Evolutionary conservation across 2,888 invertebrate genomes (phyloP).

Genomic region (Limnephilus lunatus): DNA sequence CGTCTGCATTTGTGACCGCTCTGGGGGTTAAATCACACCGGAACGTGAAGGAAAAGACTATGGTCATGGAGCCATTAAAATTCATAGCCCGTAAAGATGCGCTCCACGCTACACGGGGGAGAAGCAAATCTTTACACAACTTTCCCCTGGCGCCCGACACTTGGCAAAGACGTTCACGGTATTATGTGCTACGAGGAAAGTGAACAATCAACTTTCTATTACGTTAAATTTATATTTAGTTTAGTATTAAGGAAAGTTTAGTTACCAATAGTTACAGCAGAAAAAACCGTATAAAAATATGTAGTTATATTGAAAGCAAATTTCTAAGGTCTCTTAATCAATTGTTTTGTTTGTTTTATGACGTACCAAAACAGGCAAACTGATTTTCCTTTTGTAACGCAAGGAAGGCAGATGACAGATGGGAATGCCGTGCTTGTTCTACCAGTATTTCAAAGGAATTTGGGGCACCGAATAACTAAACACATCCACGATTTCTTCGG

Average conservation of each 20-base stretch:
- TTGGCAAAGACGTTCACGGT: background rate
- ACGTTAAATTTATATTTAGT: background rate
- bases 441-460: background rate
- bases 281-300: background rate
- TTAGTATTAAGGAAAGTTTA: background rate
- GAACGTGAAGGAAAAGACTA: slow-evolving; percentile 21
- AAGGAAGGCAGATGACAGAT: background rate
- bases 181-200: slow-evolving; percentile 7
- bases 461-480: background rate
- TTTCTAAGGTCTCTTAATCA: background rate
- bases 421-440: background rate
- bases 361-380: too few relatives aligned
- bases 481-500: background rate
- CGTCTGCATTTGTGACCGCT: slow-evolving; percentile 38
- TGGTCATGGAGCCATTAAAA: slow-evolving; percentile 26
- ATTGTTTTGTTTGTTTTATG: too few relatives aligned
- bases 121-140: slow-evolving; percentile 15
- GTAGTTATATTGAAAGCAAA: background rate
- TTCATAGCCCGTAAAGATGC: slow-evolving; percentile 40
- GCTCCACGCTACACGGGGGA: slow-evolving; percentile 10
- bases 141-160: slow-evolving; percentile 13
- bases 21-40: slow-evolving; percentile 37
- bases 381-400: background rate
- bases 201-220: background rate
- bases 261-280: background rate